Evolutionary conservation across 1,140 invertebrate species (phyloP).

Genomic region (Lepidurus couesii): DNA sequence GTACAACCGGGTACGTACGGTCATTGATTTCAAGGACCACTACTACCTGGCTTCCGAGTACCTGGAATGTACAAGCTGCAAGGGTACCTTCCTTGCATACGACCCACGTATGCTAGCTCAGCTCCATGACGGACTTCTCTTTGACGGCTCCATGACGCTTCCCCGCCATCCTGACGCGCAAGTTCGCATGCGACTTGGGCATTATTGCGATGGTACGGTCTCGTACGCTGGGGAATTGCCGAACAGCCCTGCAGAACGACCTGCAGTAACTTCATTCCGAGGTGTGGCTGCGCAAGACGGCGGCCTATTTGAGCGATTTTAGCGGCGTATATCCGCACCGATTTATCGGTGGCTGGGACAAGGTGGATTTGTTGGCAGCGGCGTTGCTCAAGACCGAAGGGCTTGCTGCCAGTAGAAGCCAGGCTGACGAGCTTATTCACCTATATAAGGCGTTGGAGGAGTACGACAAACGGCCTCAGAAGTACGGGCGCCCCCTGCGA

Average conservation of each 20-base stretch:
- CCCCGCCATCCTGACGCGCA: constrained; percentile 18
- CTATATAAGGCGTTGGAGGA: too few species aligned
- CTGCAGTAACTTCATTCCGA: constrained; percentile 16
- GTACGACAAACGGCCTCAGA: too few species aligned
- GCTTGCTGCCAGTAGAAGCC: too few species aligned
- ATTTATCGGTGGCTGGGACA: too few species aligned
- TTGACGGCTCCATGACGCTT: too few species aligned
- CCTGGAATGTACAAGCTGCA: neutral
- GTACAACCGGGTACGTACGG: neutral
- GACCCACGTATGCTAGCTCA: constrained; percentile 26
- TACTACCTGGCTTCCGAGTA: too few species aligned
- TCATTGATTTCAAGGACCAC: too few species aligned
- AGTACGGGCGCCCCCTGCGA: too few species aligned
- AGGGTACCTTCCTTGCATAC: neutral
- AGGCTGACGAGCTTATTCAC: too few species aligned
- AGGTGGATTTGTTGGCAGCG: too few species aligned
- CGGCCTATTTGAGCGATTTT: neutral
- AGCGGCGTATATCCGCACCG: too few species aligned
- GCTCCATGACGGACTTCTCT: neutral
- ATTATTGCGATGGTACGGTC: constrained; percentile 7
- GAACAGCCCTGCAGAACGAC: neutral
- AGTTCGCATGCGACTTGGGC: constrained; percentile 26
- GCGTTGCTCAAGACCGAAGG: too few species aligned
- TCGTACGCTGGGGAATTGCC: constrained; percentile 26
- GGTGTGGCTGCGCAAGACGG: neutral